phyloP scores from a whole-genome alignment of 2,888 invertebrate species.

The Sinopyrophorus schimmeli region DNA sequence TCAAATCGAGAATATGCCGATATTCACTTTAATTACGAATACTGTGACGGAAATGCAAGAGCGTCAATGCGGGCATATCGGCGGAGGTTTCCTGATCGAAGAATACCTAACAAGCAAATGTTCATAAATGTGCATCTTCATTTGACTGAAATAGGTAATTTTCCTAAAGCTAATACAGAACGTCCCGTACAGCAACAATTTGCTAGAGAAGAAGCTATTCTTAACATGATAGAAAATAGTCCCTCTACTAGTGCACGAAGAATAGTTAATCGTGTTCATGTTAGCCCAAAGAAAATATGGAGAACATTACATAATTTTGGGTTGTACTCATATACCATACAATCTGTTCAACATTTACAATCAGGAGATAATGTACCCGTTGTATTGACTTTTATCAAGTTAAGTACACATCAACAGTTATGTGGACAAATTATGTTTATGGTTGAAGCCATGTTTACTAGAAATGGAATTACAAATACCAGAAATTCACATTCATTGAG shows the following conservation, averaged over 20 bases:
- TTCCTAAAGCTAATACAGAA: neutral
- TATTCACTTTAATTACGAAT: conserved; percentile 6
- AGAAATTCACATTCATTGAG: no score
- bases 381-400: neutral
- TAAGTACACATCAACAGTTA: neutral
- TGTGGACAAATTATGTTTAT: neutral
- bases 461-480: no score
- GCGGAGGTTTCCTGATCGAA: conserved; percentile 2
- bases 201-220: neutral
- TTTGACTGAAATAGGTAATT: neutral
- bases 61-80: no score
- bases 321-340: conserved; percentile 1
- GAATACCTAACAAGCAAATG: conserved; percentile 3
- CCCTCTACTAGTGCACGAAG: no score
- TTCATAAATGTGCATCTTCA: conserved; percentile 2
- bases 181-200: no score
- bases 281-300: neutral
- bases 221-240: no score
- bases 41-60: conserved; percentile 1
- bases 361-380: neutral
- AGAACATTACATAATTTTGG: conserved; percentile 6
- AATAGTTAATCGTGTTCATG: no score
- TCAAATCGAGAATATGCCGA: no score
- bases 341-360: neutral
- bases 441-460: no score